Base-by-base conservation (phyloP, 1,140 invertebrate genomes). In the Acromyrmex echinatior region DNA sequence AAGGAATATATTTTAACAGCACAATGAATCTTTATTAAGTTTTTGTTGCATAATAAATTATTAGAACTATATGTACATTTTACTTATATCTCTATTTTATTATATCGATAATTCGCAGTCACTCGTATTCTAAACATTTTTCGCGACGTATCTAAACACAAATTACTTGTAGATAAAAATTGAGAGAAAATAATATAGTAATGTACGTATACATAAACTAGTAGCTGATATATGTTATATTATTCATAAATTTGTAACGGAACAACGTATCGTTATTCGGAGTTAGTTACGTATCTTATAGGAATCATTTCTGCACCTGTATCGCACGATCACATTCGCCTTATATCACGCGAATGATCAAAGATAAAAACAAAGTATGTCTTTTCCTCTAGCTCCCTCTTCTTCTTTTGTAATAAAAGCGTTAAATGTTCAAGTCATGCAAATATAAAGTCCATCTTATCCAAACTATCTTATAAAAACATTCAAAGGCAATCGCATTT, bases 281-380 rank as follows among this genome's bases (percentile, higher is more conserved):
- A 51, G 14, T 53, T 80, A 35, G 28, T 63, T 35, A 18, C 28
- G 14, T 80, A 68, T 80, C 62, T 68, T 53, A 35, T 68, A 68
- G 28, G 78, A 80, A 80, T 80, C 63, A 56, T 80, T 80, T 49
- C 63, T 80, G 78, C 62, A 80, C 78, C 78, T 80, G 78, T 80
- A 68, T 25, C 21, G 28, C 25, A 80, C 39, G 77, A 80, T 39
- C 28, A n/a, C 63, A 56, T n/a, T 70, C 45, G 45, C 45, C n/a
- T 80, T 68, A 25, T 66, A 45, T 80, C 62, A 49, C 62, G 49
- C 63, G 9, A 80, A 80, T 53, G 78, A 80, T 80, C 28, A 28
- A 80, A 80, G 78, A 80, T 80, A 68, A 80, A 80, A 80, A 66
- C 66, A 79, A 80, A 66, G 51, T 66, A 65, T 80, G 45, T n/a